Base-by-base conservation (phyloP, 2,113 vertebrate species). In the Psophia crepitans region DNA sequence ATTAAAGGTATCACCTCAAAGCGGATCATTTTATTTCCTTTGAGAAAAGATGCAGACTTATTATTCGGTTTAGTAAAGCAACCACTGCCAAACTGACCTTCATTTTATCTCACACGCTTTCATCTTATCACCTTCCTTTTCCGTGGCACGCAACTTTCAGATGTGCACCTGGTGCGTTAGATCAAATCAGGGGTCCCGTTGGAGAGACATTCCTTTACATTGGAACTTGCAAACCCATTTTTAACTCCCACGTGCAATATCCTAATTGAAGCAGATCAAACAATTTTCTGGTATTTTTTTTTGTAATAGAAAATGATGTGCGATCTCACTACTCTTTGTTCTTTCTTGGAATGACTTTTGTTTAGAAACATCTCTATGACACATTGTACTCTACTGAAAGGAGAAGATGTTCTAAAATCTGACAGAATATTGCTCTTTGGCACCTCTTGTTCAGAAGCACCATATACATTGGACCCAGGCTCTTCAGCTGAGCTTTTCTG, bases 31-130 rank as follows among this genome's bases (percentile, higher is more conserved):
- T 78, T 61, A 65, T 97, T 97, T 96, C 85, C 95, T 96, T 79
- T 87, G 86, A 97, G 94, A 85, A 90, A 70, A 88, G 84, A 89
- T 22, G 58, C 70, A 79, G 60, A 33, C 33, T 92, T 88, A 78
- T 84, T 90, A 87, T 91, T 96, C 46, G 0, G 49, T 84, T 96
- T 90, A 96, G 96, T 84, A 81, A 92, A 95, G 89, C 60, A 89
- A 41, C 79, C 68, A 84, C 85, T 91, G 12, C 85, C 93, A 84
- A 76, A n/a, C 83, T 96, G 96, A 97, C 97, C 97, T 98, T 97
- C 75, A 19, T 94, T 96, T 98, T 97, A 92, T 96, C 84, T 94
- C 69, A 44, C 57, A 51, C 73, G 70, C 84, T 93, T 95, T 86
- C 87, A 92, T 97, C 88, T 93, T 77, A 61, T 94, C 92, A 75